Conservation (phyloP, 2,888 invertebrate species). For the Himalopsyche kuldschensis region DNA sequence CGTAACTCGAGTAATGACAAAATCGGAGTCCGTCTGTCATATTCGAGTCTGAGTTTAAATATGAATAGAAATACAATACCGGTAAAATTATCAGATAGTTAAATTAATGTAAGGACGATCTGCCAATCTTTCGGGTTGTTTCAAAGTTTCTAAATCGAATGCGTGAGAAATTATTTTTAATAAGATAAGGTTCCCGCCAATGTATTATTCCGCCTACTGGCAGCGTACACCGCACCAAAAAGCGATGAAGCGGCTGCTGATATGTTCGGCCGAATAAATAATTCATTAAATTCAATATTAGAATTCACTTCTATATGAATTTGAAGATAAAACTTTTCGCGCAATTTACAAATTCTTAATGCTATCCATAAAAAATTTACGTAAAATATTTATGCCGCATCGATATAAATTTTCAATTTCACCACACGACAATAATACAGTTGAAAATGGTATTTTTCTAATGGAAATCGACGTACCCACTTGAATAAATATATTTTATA, state of each 20-base stretch:
- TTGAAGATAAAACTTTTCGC: neutral
- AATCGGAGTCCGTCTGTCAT: too few relatives aligned
- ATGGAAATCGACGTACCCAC: neutral
- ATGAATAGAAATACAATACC: too few relatives aligned
- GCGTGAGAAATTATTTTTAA: neutral
- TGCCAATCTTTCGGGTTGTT: neutral
- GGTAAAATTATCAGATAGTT: too few relatives aligned
- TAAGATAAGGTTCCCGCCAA: constrained; percentile 7
- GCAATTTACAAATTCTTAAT: neutral
- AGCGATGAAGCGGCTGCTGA: neutral
- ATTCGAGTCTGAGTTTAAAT: too few relatives aligned
- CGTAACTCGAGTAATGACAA: too few relatives aligned
- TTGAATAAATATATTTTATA: neutral
- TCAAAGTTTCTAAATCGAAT: neutral
- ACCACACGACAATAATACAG: neutral
- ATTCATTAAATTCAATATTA: neutral
- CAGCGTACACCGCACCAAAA: neutral
- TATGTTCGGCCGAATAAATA: neutral
- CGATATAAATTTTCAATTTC: neutral
- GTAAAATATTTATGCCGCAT: neutral
- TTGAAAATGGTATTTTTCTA: neutral
- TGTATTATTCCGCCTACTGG: neutral
- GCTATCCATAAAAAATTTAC: neutral
- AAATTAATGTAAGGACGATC: too few relatives aligned
- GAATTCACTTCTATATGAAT: neutral